A percentile compares a stretch with the other conserved stretches of the same genome.
These are phyloP conservation scores for Eolophus roseicapilla DNA, from an alignment of 2,113 vertebrate genomes.

Conservation along the genomic window DNA sequence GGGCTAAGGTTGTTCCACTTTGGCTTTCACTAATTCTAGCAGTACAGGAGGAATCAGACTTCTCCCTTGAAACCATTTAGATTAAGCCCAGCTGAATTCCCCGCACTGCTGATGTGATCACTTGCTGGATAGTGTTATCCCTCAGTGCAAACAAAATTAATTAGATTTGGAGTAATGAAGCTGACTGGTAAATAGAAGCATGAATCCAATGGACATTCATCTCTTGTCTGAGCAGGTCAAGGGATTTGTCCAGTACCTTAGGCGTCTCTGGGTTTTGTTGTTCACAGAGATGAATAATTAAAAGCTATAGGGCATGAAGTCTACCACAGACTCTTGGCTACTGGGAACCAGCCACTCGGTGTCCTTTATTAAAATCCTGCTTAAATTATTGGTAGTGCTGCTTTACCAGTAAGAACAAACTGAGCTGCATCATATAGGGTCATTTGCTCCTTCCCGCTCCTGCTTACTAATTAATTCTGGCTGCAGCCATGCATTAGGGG, in stretches of 20 bases:
- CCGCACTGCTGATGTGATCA: neutral
- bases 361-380: constrained; percentile 68
- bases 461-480: constrained; percentile 70
- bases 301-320: constrained; percentile 18
- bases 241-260: constrained; percentile 40
- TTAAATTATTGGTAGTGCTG: constrained; percentile 56
- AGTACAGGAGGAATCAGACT: neutral
- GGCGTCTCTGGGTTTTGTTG: constrained; percentile 16
- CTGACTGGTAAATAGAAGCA: neutral
- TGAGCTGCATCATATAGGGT: constrained; percentile 55
- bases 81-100: neutral
- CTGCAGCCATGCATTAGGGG: constrained; percentile 55
- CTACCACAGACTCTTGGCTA: constrained; percentile 36
- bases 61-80: neutral
- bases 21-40: neutral
- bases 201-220: constrained; percentile 25
- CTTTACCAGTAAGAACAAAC: constrained; percentile 43
- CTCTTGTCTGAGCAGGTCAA: constrained; percentile 50
- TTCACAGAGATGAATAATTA: constrained; percentile 60
- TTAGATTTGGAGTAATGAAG: constrained; percentile 34
- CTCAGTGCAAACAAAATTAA: constrained; percentile 21
- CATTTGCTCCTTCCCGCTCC: constrained; percentile 50
- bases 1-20: neutral
- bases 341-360: constrained; percentile 4
- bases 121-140: neutral